Evolutionary conservation across 2,113 vertebrate species (phyloP), one percentile per base, ranked within the genome.

Genomic region (Paradisaea rubra): DNA sequence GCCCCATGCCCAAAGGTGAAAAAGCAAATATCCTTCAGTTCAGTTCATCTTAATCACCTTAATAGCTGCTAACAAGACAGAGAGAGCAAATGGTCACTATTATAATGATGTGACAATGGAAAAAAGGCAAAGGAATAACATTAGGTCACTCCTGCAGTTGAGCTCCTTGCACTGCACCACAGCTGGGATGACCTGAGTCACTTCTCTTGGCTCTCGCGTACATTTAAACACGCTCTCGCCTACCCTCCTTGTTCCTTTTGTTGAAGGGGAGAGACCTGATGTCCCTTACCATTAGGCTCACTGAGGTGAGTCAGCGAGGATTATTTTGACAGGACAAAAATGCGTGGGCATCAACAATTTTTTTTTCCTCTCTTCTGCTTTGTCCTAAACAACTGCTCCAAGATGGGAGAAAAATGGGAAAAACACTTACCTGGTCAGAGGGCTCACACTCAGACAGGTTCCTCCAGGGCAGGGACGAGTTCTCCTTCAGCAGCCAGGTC

Each of bases 391-490:
- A 79, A n/a, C 30, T 49, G 25, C 44, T 47, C 39, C 27, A 79
- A 72, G 54, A 28, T 9, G 5, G 0, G 1, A 30, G 20, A 4
- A 3, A 19, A 52, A 66, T 0, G 1, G 41, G 12, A 63, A 56
- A 60, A 87, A 30, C 22, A 80, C 86, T 94, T 96, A 98, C 97
- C 95, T 93, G 94, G 35, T 92, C 95, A 66, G 90, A 89, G 65
- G 91, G 91, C 76, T 97, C 97, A 0, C 98, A 98, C 57, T 98
- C 98, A 2, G 98, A 97, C 76, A 98, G 91, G 93, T 98, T 97
- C 74, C 97, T 98, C 98, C 98, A 98, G 41, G 98, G 97, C 37
- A 94, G 33, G 37, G 97, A 98, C 0, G 97, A 98, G 77, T 98
- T 98, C 81, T 98, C 97, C 86, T 96, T 96, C 44, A 96, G 91